phyloP scores from a whole-genome alignment of 2,113 vertebrate species.

The Sigmodon hispidus region DNA sequence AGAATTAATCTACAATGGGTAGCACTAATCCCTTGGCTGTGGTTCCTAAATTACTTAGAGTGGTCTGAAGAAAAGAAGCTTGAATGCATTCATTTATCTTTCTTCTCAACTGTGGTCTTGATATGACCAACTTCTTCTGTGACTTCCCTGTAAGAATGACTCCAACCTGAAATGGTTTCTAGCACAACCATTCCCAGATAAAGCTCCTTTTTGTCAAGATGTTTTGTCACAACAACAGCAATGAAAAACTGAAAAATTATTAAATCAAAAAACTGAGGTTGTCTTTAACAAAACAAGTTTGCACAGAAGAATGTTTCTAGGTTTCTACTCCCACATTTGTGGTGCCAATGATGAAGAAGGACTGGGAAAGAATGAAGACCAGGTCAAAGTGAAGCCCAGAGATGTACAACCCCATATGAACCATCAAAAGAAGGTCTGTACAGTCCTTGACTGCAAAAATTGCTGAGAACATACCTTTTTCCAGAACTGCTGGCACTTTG shows the following conservation, averaged over 20 bases:
- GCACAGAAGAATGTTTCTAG: background rate
- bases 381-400: background rate
- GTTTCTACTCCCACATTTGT: fast-evolving
- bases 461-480: background rate
- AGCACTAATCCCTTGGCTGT: background rate
- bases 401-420: fast-evolving
- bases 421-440: fast-evolving
- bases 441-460: fast-evolving
- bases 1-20: background rate
- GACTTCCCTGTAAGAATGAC: background rate
- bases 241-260: background rate
- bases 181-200: too few species aligned
- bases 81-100: background rate
- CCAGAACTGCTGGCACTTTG: background rate
- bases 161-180: background rate
- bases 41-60: background rate
- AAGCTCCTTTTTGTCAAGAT: background rate
- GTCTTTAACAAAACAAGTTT: background rate
- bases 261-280: background rate
- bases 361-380: background rate
- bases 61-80: background rate
- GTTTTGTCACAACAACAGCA: background rate
- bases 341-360: background rate
- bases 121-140: background rate
- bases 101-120: background rate